Evolutionary conservation across 2,888 invertebrate genomes (phyloP).

Genomic region (Callosobruchus maculatus): DNA sequence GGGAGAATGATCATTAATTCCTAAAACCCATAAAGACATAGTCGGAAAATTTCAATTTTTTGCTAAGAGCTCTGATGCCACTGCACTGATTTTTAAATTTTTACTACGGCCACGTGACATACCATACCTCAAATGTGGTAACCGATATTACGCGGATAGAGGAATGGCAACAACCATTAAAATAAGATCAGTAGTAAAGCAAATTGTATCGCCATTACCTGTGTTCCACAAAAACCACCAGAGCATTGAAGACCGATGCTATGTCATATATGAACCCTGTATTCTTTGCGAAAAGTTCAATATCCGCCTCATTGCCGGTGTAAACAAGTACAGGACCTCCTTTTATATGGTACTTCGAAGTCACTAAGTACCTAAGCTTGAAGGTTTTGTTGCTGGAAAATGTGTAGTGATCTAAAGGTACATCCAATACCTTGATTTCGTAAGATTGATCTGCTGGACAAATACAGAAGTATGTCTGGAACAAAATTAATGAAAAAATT

Average conservation of each 20-base stretch:
- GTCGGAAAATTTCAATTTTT: too few species aligned
- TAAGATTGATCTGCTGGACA: not conserved
- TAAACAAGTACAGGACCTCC: slow-evolving; percentile 87
- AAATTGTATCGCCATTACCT: too few species aligned
- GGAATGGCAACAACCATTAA: too few species aligned
- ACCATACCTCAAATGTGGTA: too few species aligned
- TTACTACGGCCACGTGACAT: too few species aligned
- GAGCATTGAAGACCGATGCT: slow-evolving; percentile 73
- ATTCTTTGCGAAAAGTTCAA: slow-evolving; percentile 84
- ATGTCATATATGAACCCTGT: slow-evolving; percentile 94
- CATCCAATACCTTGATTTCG: slow-evolving; percentile 51
- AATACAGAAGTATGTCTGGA: not conserved
- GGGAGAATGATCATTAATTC: too few species aligned
- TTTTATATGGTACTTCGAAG: slow-evolving; percentile 67
- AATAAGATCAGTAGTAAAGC: too few species aligned
- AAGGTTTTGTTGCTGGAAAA: slow-evolving; percentile 71
- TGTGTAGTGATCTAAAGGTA: slow-evolving; percentile 83
- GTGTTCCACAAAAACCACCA: slow-evolving; percentile 90
- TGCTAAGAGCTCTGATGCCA: too few species aligned
- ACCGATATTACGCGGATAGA: too few species aligned
- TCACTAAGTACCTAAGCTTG: slow-evolving; percentile 74
- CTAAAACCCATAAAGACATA: too few species aligned
- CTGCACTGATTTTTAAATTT: too few species aligned
- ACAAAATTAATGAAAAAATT: not conserved
- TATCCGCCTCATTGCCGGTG: slow-evolving; percentile 93